Evolutionary conservation across 2,113 vertebrate genomes (phyloP), one percentile per base, ranked within the genome.

Genomic region (Cephalopterus ornatus): DNA sequence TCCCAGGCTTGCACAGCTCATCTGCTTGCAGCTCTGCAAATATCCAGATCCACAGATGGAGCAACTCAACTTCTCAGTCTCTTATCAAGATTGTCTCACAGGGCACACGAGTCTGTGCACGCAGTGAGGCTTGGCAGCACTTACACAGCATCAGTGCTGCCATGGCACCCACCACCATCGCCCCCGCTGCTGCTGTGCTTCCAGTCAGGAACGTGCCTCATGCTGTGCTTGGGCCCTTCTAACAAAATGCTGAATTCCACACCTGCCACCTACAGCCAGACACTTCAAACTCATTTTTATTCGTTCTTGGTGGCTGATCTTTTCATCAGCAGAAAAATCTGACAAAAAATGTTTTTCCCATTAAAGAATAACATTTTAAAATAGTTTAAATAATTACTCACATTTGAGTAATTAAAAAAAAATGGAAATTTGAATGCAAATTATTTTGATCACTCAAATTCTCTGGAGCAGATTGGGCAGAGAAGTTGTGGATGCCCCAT

Each of bases 41-140:
- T 58, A 49, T 42, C 16, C 73, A 67, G 15, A 14, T 21, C 42
- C 56, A 12, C 1, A 30, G 33, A 11, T 12, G 9, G 52, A 83
- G 39, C 15, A 35, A 27, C 35, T 39, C 30, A 18, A 3, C 6
- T 47, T 73, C 55, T 30, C 19, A 30, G 30, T 14, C 12, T 46
- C 59, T 65, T 35, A 5, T 3, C 3, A 5, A 33, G 42, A 4
- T 16, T 70, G 12, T 56, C 39, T 72, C 67, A 35, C 18, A 28
- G 52, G n/a, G 9, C 21, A 62, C 5, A 3, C 47, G 0, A 46
- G 20, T 35, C 10, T 1, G 17, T 0, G 2, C 12, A 24, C 3
- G 2, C 11, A 4, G 9, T 0, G 5, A 37, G 23, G 21, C 49
- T 74, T 58, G 74, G 17, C 55, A 82, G 83, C 55, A 9, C 39